Base-by-base conservation (phyloP, 1,140 invertebrate species). In the Danaus plexippus region DNA sequence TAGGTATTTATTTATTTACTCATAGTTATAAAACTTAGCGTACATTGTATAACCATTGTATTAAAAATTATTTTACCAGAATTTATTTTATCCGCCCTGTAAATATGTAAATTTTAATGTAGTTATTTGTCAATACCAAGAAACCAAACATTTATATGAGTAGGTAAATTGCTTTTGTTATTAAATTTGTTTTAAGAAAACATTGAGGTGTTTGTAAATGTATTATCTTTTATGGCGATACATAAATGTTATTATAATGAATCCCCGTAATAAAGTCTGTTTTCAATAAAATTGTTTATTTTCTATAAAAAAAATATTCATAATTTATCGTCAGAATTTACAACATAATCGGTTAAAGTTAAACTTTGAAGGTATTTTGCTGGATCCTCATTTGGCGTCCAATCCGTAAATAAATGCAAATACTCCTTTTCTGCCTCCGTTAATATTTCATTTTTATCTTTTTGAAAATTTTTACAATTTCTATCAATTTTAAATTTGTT, bases 121-220 rank as follows among this genome's bases (percentile, higher is more conserved):
- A 82, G 72, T 75, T 77, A 79, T 72, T 80, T 64, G 72, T 81
- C 71, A 80, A 78, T 81, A 82, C 75, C 79, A 81, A 69, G 80
- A 85, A 82, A 87, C 84, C 84, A 87, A 87, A 87, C 84, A 79
- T 79, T 83, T 80, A 74, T 77, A 75, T 75, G 67, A 73, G 69
- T 85, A 85, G 80, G 71, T 66, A 69, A 69, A 81, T 71, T 85
- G 84, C 71, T 82, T 85, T 81, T 85, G 83, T 86, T 86, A 74
- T 68, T 66, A 67, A 72, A 70, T 78, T 78, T 76, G 66, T 78
- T 85, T 84, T 75, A 75, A 71, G 60, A 71, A 70, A 70, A 74
- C 60, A 72, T 68, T 68, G 62, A 74, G 61, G 60, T 63, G 67
- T 71, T 69, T 67, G 70, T 71, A 73, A 73, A 67, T 77, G 70